Evolutionary conservation across 2,113 vertebrate genomes (phyloP).

Genomic region (Sinocyclocheilus maitianheensis): DNA sequence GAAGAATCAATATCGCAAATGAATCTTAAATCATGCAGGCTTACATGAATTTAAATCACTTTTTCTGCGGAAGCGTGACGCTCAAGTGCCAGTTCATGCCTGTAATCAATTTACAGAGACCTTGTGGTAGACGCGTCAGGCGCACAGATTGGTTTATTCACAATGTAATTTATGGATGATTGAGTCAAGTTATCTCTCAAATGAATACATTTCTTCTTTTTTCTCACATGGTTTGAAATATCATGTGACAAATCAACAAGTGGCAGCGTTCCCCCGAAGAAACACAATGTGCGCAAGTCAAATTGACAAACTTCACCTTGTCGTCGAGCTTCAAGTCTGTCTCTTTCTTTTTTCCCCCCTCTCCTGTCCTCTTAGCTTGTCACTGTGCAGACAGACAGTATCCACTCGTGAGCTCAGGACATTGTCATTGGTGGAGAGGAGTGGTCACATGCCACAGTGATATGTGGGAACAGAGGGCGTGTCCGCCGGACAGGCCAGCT

Average conservation of each 20-base stretch:
- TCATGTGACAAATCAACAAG: background rate
- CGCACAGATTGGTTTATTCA: constrained; percentile 24
- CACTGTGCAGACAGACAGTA: constrained; percentile 52
- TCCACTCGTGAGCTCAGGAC: constrained; percentile 54
- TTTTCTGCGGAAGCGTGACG: constrained; percentile 13
- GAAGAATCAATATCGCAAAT: constrained; percentile 48
- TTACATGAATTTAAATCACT: constrained; percentile 45
- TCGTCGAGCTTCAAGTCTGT: constrained; percentile 28
- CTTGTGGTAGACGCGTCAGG: background rate
- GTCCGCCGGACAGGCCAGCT: constrained; percentile 34
- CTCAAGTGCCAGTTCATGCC: constrained; percentile 34
- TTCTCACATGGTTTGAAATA: background rate
- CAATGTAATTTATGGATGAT: constrained; percentile 36
- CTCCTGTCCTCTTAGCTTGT: constrained; percentile 49
- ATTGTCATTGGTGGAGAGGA: constrained; percentile 63
- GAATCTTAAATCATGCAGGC: constrained; percentile 51
- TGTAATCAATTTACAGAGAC: constrained; percentile 31
- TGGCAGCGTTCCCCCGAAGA: background rate
- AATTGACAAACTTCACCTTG: constrained; percentile 42
- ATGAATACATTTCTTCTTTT: constrained; percentile 1
- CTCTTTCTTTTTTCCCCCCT: constrained; percentile 13
- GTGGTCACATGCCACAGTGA: constrained; percentile 73
- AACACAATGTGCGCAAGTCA: constrained; percentile 20
- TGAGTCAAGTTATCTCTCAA: constrained; percentile 11
- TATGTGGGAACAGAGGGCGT: constrained; percentile 59